Evolutionary conservation across 2,888 invertebrate species (phyloP), one percentile per base, ranked within the genome.

Genomic region (Gymnocheta viridis): DNA sequence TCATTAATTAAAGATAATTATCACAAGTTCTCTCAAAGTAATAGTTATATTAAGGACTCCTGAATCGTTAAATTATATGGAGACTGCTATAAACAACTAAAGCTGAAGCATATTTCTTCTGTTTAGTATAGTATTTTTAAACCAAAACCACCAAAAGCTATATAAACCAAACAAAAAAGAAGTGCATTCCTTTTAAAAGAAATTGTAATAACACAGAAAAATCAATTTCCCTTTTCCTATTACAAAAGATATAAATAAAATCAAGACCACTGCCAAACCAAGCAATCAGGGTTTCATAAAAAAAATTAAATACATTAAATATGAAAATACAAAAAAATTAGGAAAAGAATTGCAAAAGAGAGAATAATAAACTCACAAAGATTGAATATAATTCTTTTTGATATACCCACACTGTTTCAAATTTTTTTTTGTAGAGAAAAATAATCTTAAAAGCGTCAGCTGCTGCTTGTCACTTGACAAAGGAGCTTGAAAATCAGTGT

Each of bases 161-260:
- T 19, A 2, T 22, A 35, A 67, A 14, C 9, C 22, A 19, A 47
- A 32, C n/a, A n/a, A n/a, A n/a, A n/a, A n/a, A n/a, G 24, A 32
- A 14, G 14, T 19, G 17, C 4, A 51, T 47, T 49, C 4, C 14
- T 22, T 32, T 24, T 5, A 38, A 47, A 67, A 73, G 72, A 62
- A 74, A 64, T 62, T 76, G 66, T 49, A 72, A 60, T 60, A 78
- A 62, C 74, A 85, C 74, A 84, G 70, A 58, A 54, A 88, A 89
- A 88, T 87, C 88, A 89, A 89, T 89, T 89, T 89, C 32, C 88
- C 88, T 87, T 86, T 88, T 86, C 85, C 86, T 70, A 41, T 49
- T 41, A 72, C 60, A 64, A 73, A n/a, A 76, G 29, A 70, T 9
- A 81, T n/a, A 76, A 82, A 44, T 47, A 56, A 70, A 76, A 70